Conservation (phyloP, 1,140 invertebrate species). For the Archivesica marissinica region DNA sequence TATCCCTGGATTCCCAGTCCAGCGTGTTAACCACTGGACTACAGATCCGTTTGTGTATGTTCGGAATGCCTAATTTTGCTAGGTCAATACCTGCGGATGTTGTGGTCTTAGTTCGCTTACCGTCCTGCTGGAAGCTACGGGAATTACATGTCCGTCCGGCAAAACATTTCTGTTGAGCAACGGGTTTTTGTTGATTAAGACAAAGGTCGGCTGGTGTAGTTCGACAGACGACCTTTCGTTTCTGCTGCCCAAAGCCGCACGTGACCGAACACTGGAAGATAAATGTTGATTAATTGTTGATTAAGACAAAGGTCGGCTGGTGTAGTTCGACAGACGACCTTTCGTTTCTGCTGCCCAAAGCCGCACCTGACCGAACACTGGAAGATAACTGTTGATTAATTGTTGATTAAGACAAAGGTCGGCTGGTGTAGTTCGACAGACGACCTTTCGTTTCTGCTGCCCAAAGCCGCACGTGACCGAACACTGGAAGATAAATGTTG, state of each 20-base stretch:
- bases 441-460: slow-evolving; percentile 54
- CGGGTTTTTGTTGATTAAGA: slow-evolving; percentile 39
- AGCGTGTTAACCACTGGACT: too few species aligned
- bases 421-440: slow-evolving; percentile 17
- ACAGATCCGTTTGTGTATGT: too few species aligned
- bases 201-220: slow-evolving; percentile 17
- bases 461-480: slow-evolving; percentile 50
- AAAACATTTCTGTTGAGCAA: slow-evolving; percentile 32
- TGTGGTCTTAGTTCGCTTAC: too few species aligned
- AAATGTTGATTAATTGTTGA: slow-evolving; percentile 9
- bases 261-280: slow-evolving; percentile 49
- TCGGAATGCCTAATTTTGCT: too few species aligned
- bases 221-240: slow-evolving; percentile 53
- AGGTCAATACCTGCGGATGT: too few species aligned
- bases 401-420: slow-evolving; percentile 41
- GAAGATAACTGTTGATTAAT: slow-evolving; percentile 26
- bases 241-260: slow-evolving; percentile 51
- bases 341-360: slow-evolving; percentile 48
- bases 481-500: slow-evolving; percentile 35
- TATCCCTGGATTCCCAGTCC: too few species aligned
- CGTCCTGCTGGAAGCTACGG: slow-evolving; percentile 31
- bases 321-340: slow-evolving; percentile 42
- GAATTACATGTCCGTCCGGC: slow-evolving; percentile 28
- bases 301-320: slow-evolving; percentile 24
- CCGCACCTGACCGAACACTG: slow-evolving; percentile 38